Conservation (phyloP, 2,113 vertebrate genomes). For the Dunckerocampus dactyliophorus region DNA sequence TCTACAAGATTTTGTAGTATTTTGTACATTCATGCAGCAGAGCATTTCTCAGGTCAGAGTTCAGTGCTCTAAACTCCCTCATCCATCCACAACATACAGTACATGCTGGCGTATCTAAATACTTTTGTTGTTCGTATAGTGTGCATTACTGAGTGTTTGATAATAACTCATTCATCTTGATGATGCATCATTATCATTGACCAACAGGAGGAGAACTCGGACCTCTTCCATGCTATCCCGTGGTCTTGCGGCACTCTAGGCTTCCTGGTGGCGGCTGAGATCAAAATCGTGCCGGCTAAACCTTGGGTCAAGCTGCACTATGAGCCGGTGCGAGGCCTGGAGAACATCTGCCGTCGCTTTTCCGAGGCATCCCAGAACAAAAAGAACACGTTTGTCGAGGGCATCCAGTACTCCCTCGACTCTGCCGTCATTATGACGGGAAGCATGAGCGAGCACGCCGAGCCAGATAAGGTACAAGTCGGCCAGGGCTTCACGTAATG, state of each 20-base stretch:
- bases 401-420: slow-evolving; percentile 83
- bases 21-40: too few species aligned
- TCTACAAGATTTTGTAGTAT: too few species aligned
- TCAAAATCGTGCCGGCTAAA: slow-evolving; percentile 89
- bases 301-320: slow-evolving; percentile 85
- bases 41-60: too few species aligned
- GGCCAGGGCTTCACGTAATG: not conserved
- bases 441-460: slow-evolving; percentile 82
- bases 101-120: too few species aligned
- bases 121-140: too few species aligned
- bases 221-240: slow-evolving; percentile 94
- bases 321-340: slow-evolving; percentile 82
- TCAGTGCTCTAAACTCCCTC: too few species aligned
- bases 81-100: too few species aligned
- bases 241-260: slow-evolving; percentile 98
- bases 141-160: too few species aligned
- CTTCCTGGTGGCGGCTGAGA: slow-evolving; percentile 95
- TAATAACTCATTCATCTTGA: not conserved
- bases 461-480: slow-evolving; percentile 79
- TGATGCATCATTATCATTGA: not conserved
- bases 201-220: slow-evolving; percentile 88
- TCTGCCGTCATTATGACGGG: slow-evolving; percentile 95
- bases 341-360: slow-evolving; percentile 85
- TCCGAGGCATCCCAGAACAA: slow-evolving; percentile 78
- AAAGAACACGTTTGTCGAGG: slow-evolving; percentile 92